These are phyloP conservation scores for Drosophila histrio DNA, from an alignment of 2,888 invertebrate genomes.

Conservation along the genomic window DNA sequence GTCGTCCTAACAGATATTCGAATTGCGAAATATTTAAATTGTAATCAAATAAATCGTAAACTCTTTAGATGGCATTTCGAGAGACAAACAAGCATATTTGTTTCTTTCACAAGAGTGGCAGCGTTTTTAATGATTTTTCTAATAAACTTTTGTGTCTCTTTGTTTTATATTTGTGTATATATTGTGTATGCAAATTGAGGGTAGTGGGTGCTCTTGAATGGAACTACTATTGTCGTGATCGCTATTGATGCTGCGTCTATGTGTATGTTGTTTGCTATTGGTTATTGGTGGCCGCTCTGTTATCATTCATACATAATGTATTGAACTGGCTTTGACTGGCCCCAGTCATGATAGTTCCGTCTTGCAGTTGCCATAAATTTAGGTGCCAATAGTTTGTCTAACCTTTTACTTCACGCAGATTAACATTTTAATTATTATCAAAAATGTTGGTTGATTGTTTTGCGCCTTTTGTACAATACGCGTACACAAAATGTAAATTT, in stretches of 20 bases:
- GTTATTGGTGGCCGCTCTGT: conserved; percentile 53
- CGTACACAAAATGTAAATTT: conserved; percentile 60
- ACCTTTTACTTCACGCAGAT: conserved; percentile 79
- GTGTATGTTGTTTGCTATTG: conserved; percentile 47
- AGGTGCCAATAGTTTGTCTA: conserved; percentile 78
- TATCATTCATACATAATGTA: conserved; percentile 75
- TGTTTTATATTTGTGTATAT: conserved; percentile 11
- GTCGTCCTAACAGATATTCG: no score
- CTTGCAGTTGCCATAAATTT: conserved; percentile 77
- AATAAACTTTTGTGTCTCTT: conserved; percentile 33
- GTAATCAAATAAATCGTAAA: neutral
- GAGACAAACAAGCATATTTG: neutral
- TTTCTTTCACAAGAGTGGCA: neutral
- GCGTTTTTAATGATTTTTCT: conserved; percentile 51
- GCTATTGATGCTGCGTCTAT: conserved; percentile 18
- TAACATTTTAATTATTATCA: conserved; percentile 79
- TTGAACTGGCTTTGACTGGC: conserved; percentile 43
- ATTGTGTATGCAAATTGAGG: conserved; percentile 64
- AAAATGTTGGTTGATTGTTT: conserved; percentile 66
- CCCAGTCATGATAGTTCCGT: conserved; percentile 63
- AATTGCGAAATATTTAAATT: neutral
- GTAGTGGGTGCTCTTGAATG: conserved; percentile 79
- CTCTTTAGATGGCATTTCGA: neutral
- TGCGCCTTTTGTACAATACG: conserved; percentile 39
- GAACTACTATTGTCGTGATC: conserved; percentile 42